Evolutionary conservation across 2,797 vertebrate genomes (phyloP), one percentile per base, ranked within the genome.

Genomic region (Schizopygopsis malacanthus): DNA sequence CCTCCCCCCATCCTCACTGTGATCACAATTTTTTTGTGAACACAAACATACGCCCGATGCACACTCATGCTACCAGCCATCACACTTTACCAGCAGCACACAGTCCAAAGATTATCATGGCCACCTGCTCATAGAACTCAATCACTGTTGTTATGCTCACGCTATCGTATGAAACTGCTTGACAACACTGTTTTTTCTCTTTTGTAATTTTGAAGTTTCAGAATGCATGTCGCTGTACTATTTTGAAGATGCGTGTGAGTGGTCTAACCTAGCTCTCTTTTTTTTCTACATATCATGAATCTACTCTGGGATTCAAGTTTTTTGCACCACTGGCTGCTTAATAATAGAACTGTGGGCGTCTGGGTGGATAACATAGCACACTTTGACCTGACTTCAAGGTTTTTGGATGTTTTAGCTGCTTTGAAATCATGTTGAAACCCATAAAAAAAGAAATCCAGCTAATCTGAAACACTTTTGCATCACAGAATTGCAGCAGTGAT

Each of bases 41-140:
- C 75, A 22, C 73, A 45, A 45, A 70, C 15, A 54, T 43, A 82
- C 22, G 41, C 75, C 59, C 54, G 16, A 22, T 61, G 69, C 33
- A 61, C 54, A 56, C n/a, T 33, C 25, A 73, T 28, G 76, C 33
- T 79, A 72, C 28, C 76, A 76, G 85, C 84, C 85, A 83, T 16
- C 39, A 56, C 81, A 84, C 63, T 84, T 72, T 81, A 56, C 54
- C 81, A 84, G 47, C 81, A 90, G 72, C 78, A 90, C 77, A 72
- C 83, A 87, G 59, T 86, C 87, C 89, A 90, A 90, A 90, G 89
- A 87, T 85, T 56, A 84, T 76, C 79, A 87, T 76, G 73, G 61
- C 37, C 76, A 56, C 43, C 73, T 63, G 71, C 76, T 63, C 67
- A 85, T 76, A 77, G 70, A 87, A 43, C 82, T 75, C 71, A 56